Percentiles rank a stretch among this genome's conserved stretches.
Conservation (phyloP, 2,888 invertebrate genomes). For the Spilarctia lutea region DNA sequence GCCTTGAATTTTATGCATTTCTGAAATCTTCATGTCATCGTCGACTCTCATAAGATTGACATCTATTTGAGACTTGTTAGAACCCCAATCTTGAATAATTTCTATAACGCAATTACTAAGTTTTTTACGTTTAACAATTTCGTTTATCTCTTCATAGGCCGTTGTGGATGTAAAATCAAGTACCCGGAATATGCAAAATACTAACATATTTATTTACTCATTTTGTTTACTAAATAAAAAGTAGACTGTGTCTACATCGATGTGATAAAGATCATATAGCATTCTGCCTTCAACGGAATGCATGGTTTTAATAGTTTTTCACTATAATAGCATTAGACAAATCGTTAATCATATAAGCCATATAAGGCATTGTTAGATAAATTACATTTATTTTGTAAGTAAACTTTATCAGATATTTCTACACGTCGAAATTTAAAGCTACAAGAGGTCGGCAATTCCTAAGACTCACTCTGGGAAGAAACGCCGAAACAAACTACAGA, state of each 20-base stretch:
- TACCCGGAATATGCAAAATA: background rate
- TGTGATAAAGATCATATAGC: background rate
- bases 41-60: constrained; percentile 53
- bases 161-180: background rate
- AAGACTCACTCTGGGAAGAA: too few relatives aligned
- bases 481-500: too few relatives aligned
- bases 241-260: background rate
- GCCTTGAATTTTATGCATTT: constrained; percentile 44
- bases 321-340: background rate
- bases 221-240: background rate
- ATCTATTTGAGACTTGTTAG: constrained; percentile 30
- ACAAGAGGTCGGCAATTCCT: too few relatives aligned
- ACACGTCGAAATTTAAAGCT: too few relatives aligned
- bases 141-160: background rate
- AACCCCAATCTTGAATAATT: constrained; percentile 38
- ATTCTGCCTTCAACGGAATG: background rate
- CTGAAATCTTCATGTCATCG: constrained; percentile 37
- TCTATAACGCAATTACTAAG: constrained; percentile 45
- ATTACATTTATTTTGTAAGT: too few relatives aligned
- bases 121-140: constrained; percentile 4
- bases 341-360: background rate
- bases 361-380: constrained; percentile 1
- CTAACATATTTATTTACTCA: background rate
- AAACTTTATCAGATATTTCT: too few relatives aligned
- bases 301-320: constrained; percentile 23